Evolutionary conservation across 2,888 invertebrate species (phyloP).

Genomic region (Lottia scabra): DNA sequence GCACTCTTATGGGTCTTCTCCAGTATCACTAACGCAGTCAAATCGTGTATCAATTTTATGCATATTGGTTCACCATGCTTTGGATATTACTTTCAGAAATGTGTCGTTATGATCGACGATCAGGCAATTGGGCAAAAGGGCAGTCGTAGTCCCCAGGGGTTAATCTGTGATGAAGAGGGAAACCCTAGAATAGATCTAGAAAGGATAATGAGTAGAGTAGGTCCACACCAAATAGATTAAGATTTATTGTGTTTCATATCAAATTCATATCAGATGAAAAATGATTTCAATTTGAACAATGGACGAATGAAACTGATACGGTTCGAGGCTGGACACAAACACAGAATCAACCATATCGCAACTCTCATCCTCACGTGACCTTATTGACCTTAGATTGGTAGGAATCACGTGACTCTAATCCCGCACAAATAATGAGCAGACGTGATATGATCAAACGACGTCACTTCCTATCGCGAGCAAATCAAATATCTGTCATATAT

Average conservation of each 20-base stretch:
- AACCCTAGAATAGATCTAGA: not conserved
- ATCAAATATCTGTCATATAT: too few species aligned
- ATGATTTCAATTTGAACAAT: not conserved
- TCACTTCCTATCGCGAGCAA: too few species aligned
- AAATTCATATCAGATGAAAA: not conserved
- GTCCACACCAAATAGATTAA: constrained; percentile 1
- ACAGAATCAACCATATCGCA: not conserved
- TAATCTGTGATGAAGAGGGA: constrained; percentile 1
- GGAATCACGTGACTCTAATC: constrained; percentile 1
- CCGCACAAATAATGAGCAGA: not conserved
- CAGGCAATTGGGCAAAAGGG: too few species aligned
- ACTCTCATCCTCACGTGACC: constrained; percentile 1
- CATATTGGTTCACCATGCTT: too few species aligned
- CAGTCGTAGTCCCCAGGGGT: not conserved
- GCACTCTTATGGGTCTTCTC: too few species aligned
- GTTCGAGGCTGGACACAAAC: not conserved
- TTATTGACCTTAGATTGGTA: not conserved
- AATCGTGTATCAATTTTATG: too few species aligned
- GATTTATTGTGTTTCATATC: not conserved
- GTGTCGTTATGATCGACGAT: too few species aligned
- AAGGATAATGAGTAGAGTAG: not conserved
- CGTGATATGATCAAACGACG: too few species aligned
- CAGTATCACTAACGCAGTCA: too few species aligned
- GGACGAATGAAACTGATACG: not conserved
- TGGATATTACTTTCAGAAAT: too few species aligned